phyloP scores from a whole-genome alignment of 1,140 invertebrate genomes.

The Aphidius ervi region DNA sequence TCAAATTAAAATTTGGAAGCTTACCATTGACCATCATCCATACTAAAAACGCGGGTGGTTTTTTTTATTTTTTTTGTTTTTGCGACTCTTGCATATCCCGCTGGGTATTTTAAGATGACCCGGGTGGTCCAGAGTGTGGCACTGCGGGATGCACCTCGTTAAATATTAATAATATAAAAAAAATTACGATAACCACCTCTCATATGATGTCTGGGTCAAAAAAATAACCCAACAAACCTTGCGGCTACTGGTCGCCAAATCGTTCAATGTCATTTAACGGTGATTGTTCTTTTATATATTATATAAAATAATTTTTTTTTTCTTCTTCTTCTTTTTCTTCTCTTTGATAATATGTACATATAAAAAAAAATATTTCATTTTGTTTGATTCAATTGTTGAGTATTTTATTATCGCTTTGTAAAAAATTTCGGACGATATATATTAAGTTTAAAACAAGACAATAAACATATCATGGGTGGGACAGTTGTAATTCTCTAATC shows the following conservation, averaged over 20 bases:
- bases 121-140: slow-evolving; percentile 4
- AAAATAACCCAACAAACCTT: neutral
- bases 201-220: neutral
- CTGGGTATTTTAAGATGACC: neutral
- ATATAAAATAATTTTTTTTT: slow-evolving; percentile 14
- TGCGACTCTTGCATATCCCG: slow-evolving; percentile 6
- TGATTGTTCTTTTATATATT: neutral
- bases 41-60: neutral
- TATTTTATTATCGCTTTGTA: too few species aligned
- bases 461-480: too few species aligned
- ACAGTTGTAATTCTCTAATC: neutral
- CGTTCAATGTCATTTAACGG: neutral
- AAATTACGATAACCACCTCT: slow-evolving; percentile 1
- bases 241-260: slow-evolving; percentile 2
- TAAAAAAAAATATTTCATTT: too few species aligned
- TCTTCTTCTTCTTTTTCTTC: neutral
- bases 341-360: too few species aligned
- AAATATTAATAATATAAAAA: neutral
- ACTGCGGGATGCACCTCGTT: slow-evolving; percentile 5
- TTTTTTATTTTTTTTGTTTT: neutral
- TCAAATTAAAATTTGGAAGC: too few species aligned
- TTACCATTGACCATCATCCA: too few species aligned
- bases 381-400: too few species aligned
- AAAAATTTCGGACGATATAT: too few species aligned
- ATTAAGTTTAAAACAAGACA: too few species aligned